Evolutionary conservation across 2,113 vertebrate genomes (phyloP).

Genomic region (Psilopsiagon aymara): DNA sequence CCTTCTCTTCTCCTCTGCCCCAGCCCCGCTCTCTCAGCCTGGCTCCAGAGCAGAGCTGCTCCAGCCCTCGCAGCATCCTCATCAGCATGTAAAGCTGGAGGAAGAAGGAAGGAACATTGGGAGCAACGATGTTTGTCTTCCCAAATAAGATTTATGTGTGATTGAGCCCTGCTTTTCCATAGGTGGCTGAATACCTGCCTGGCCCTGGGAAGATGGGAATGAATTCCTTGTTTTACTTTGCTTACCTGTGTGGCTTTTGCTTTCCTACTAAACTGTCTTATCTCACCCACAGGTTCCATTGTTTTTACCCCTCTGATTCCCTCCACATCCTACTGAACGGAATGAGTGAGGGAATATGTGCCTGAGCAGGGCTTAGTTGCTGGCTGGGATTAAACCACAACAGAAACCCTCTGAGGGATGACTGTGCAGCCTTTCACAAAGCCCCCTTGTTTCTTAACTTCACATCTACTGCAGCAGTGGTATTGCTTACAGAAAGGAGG

Average conservation of each 20-base stretch:
- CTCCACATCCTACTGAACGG: not conserved
- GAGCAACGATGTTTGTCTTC: not conserved
- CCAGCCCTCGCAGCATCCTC: not conserved
- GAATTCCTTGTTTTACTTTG: not conserved
- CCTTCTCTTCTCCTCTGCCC: no score
- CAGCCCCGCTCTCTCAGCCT: not conserved
- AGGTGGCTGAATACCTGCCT: not conserved
- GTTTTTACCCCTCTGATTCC: not conserved
- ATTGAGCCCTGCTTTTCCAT: not conserved
- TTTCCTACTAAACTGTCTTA: not conserved
- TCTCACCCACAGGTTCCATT: not conserved
- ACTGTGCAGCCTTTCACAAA: not conserved
- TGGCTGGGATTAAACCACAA: not conserved
- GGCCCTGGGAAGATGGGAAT: not conserved
- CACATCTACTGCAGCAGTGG: not conserved
- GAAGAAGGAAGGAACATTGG: not conserved
- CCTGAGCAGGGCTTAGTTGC: not conserved
- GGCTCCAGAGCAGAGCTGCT: not conserved
- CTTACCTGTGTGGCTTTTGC: not conserved
- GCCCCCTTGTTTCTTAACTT: not conserved
- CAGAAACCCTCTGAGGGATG: not conserved
- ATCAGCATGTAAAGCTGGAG: not conserved
- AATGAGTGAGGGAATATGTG: not conserved
- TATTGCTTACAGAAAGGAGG: not conserved
- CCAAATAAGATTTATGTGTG: not conserved